phyloP scores from a whole-genome alignment of 1,140 invertebrate genomes.

The Amphibalanus amphitrite region DNA sequence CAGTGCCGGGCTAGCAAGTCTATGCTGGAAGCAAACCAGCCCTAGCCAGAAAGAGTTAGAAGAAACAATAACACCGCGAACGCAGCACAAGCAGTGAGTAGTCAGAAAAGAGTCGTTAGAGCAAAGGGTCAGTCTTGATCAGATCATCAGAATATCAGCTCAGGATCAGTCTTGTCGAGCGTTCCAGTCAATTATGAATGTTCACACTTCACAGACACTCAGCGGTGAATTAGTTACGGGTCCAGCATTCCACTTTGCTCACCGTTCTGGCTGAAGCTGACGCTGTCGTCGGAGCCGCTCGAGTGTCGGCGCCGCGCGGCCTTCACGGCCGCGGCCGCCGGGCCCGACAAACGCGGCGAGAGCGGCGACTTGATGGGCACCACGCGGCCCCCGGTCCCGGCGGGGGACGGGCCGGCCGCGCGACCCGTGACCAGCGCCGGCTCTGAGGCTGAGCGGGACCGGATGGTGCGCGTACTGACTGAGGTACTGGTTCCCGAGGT shows the following conservation, averaged over 20 bases:
- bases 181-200: neutral
- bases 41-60: too few relatives aligned
- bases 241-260: constrained; percentile 9
- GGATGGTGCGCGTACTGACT: too few relatives aligned
- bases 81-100: too few relatives aligned
- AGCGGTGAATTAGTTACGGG: neutral
- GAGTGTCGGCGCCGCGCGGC: neutral
- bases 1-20: too few relatives aligned
- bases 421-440: too few relatives aligned
- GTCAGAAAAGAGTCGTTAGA: neutral
- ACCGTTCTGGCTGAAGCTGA: constrained; percentile 8
- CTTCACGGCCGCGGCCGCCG: neutral
- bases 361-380: neutral
- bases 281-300: constrained; percentile 3
- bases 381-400: neutral
- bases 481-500: too few relatives aligned
- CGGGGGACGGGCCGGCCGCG: neutral
- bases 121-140: neutral
- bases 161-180: neutral
- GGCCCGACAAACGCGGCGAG: neutral
- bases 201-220: neutral
- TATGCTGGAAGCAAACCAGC: too few relatives aligned
- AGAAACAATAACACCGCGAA: too few relatives aligned
- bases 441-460: too few relatives aligned
- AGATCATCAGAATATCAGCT: neutral